Percentiles rank a stretch among this genome's conserved stretches.
Evolutionary conservation across 2,113 vertebrate genomes (phyloP).

Genomic region (Gadus chalcogrammus): DNA sequence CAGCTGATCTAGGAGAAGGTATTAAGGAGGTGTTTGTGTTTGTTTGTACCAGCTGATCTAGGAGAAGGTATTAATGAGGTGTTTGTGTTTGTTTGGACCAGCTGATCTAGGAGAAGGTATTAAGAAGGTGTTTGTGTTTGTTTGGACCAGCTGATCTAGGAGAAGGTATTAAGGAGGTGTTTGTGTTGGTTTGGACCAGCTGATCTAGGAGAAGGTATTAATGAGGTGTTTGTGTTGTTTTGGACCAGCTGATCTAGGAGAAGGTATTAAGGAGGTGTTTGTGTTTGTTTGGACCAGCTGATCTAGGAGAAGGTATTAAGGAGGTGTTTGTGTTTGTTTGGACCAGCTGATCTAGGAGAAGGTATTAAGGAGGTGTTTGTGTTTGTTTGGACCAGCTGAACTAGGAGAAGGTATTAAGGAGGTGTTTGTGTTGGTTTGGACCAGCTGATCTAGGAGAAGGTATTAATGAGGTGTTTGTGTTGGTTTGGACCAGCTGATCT

Average conservation of each 20-base stretch:
- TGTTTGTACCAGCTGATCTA: constrained; percentile 60
- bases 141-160: neutral
- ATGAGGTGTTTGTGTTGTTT: neutral
- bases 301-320: neutral
- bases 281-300: neutral
- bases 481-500: neutral
- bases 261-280: neutral
- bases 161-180: neutral
- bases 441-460: too few species aligned
- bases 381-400: too few species aligned
- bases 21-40: neutral
- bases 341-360: too few species aligned
- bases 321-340: neutral
- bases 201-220: neutral
- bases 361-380: too few species aligned
- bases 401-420: neutral
- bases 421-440: constrained; percentile 4
- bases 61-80: too few species aligned
- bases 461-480: too few species aligned
- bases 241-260: constrained; percentile 52
- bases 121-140: neutral
- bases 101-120: neutral
- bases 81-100: too few species aligned
- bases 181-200: constrained; percentile 53
- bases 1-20: neutral